These are phyloP conservation scores for Muscicapa striata DNA, from an alignment of 2,797 vertebrate genomes.

Conservation along the genomic window DNA sequence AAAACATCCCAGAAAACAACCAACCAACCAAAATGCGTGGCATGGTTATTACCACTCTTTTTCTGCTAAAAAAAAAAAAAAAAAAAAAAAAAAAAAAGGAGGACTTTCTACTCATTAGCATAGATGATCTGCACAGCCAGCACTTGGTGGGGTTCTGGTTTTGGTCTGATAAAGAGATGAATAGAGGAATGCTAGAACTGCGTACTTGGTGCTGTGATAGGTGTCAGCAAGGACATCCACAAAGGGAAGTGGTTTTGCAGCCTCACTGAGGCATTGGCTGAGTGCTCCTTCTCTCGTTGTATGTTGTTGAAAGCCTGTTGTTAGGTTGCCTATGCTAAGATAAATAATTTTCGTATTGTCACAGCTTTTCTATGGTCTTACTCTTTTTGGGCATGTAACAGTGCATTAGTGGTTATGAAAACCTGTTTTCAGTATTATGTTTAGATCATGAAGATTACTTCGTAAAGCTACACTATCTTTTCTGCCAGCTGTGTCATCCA, in stretches of 20 bases:
- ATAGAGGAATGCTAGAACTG: background rate
- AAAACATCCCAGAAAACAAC: background rate
- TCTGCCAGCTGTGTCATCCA: background rate
- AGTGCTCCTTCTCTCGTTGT: background rate
- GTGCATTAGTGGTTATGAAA: background rate
- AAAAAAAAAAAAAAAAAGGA: background rate
- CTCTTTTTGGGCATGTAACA: background rate
- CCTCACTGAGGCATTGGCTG: background rate
- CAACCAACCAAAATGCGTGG: background rate
- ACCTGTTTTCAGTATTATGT: background rate
- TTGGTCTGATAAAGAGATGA: background rate
- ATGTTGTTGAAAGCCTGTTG: background rate
- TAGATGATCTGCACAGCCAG: background rate
- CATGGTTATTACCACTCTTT: background rate
- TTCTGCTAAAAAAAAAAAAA: background rate
- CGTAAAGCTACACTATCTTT: background rate
- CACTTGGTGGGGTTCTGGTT: background rate
- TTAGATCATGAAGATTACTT: background rate
- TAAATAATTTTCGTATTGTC: background rate
- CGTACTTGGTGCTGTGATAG: accelerated
- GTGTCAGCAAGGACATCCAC: background rate
- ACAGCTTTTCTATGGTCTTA: background rate
- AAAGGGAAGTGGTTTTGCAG: background rate
- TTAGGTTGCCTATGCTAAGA: background rate
- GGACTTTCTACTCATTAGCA: background rate